Percentiles rank a stretch among this genome's conserved stretches.
Conservation (phyloP, 2,797 vertebrate genomes). For the Myiothlypis coronata region DNA sequence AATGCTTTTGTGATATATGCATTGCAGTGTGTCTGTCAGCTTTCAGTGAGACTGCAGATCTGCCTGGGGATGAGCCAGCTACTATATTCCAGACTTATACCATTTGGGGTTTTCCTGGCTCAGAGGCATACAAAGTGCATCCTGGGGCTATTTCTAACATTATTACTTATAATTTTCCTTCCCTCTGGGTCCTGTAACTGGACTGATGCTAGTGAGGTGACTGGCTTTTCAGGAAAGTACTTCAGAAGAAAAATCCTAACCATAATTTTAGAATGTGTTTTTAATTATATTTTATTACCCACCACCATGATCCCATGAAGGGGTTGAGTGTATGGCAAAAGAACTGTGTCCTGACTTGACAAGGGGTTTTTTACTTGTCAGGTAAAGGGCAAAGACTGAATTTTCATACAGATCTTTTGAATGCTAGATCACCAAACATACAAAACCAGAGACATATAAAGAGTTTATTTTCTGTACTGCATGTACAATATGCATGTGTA, state of each 20-base stretch:
- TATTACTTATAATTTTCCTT: slow-evolving; percentile 18
- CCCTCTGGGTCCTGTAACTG: not conserved
- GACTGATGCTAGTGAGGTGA: not conserved
- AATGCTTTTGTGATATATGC: not conserved
- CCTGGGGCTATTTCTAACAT: slow-evolving; percentile 15
- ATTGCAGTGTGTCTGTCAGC: not conserved
- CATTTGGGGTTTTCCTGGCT: not conserved
- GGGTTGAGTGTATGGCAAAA: not conserved
- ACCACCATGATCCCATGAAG: not conserved
- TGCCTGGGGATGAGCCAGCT: not conserved
- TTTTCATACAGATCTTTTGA: not conserved
- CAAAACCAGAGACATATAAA: not conserved
- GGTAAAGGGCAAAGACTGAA: not conserved
- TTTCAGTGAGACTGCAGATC: not conserved
- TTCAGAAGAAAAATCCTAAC: not conserved
- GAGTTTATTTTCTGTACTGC: not conserved
- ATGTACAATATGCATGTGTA: not conserved
- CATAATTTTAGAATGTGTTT: not conserved
- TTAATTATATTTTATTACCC: not conserved
- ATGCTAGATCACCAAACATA: not conserved
- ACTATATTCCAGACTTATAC: not conserved
- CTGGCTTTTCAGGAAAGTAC: not conserved
- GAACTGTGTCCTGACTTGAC: not conserved
- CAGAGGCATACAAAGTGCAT: not conserved
- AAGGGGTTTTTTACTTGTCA: not conserved